Conservation (phyloP, 1,140 invertebrate genomes). For the Medauroidea extradentata region DNA sequence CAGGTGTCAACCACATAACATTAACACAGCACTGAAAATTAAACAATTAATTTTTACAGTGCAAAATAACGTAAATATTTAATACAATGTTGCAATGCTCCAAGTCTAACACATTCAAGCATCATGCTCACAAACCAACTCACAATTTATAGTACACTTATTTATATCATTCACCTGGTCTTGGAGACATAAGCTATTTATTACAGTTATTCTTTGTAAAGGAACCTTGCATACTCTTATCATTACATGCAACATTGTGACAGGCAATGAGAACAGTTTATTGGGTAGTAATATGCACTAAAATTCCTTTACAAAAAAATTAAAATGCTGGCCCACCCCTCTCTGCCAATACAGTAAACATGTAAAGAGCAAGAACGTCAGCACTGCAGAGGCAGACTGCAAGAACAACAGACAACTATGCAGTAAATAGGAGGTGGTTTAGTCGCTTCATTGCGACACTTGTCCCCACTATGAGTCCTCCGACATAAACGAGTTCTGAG, state of each 20-base stretch:
- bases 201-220: slow-evolving; percentile 6
- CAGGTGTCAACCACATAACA: slow-evolving; percentile 7
- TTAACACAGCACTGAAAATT: slow-evolving; percentile 18
- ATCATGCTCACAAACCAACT: background rate
- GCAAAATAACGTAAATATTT: slow-evolving; percentile 17
- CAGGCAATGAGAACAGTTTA: background rate
- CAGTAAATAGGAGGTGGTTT: slow-evolving; percentile 12
- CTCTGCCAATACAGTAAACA: slow-evolving; percentile 15
- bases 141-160: background rate
- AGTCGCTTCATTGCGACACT: slow-evolving; percentile 1
- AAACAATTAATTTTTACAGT: slow-evolving; percentile 11
- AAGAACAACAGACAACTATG: slow-evolving; percentile 18
- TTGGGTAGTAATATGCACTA: background rate
- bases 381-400: slow-evolving; percentile 14
- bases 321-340: slow-evolving; percentile 16
- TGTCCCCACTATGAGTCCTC: slow-evolving; percentile 57
- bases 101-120: background rate
- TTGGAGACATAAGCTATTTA: slow-evolving; percentile 6
- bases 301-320: slow-evolving; percentile 9
- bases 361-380: slow-evolving; percentile 12
- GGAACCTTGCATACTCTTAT: slow-evolving; percentile 1
- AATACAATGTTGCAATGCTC: slow-evolving; percentile 8
- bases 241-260: background rate
- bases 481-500: slow-evolving; percentile 87
- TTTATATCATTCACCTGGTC: background rate